Evolutionary conservation across 2,888 invertebrate genomes (phyloP), one percentile per base, ranked within the genome.

Genomic region (Limnephilus auricula): DNA sequence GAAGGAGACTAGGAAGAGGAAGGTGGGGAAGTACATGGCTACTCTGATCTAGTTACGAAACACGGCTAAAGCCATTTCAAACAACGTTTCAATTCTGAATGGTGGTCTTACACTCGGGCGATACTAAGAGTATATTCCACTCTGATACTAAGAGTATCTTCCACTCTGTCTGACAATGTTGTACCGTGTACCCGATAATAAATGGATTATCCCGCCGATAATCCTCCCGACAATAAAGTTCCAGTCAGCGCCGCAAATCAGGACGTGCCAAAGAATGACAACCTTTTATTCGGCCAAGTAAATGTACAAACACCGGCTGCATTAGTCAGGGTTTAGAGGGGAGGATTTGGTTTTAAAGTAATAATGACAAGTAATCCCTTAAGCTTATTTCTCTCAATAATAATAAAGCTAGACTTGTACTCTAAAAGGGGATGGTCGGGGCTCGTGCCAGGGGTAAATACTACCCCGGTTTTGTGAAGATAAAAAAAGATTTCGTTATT

Each of bases 301-400:
- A 80, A 80, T 80, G 32, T 32, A 80, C 30, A 80, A 80, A 80
- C 80, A 80, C n/a, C n/a, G n/a, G 30, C 37, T 45, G 84, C 84
- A 84, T 84, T 84, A 37, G 84, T 37, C 84, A 31, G 87, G 50
- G 79, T 37, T 88, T 32, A 30, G 79, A 30, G 79, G 89, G 89
- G 89, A 18, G 89, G 30, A 37, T n/a, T 89, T 37, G 37, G 79
- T 34, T 79, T 79, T 79, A 79, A 89, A 89, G 79, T 34, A 89
- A 89, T 79, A 79, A 88, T 65, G 88, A 78, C 88, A 88, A 25
- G 79, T 79, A 89, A 89, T 89, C 89, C 79, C 37, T 79, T 87
- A 87, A 87, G 87, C 87, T 65, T 65, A 87, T 87, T 87, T 87
- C 65, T 78, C 50, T 87, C 87, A 87, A 87, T 87, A 87, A 87